phyloP scores from a whole-genome alignment of 1,140 invertebrate genomes.

The Temnothorax nylanderi region DNA sequence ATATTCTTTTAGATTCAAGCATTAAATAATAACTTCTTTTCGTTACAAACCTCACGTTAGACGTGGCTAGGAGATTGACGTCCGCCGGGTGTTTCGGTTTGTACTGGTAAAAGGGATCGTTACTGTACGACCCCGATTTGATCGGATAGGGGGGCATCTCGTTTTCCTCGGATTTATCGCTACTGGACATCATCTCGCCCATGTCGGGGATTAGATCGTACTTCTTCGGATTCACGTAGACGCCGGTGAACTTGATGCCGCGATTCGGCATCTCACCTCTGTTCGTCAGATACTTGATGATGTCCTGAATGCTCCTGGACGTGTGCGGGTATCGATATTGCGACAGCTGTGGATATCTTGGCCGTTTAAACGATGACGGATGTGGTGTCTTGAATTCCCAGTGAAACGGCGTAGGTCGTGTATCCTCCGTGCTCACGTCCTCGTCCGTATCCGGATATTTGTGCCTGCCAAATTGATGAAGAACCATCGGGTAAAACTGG shows the following conservation, averaged over 20 bases:
- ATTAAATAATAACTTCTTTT: constrained; percentile 3
- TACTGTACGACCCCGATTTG: constrained; percentile 28
- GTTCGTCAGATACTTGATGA: constrained; percentile 84
- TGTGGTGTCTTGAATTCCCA: constrained; percentile 80
- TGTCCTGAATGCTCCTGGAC: constrained; percentile 86
- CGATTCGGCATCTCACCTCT: constrained; percentile 74
- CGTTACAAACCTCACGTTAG: constrained; percentile 81
- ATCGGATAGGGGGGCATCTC: constrained; percentile 64
- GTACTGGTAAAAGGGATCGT: constrained; percentile 85
- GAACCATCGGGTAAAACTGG: background rate
- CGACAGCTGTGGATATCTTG: constrained; percentile 83
- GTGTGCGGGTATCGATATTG: constrained; percentile 82
- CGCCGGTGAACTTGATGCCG: constrained; percentile 82
- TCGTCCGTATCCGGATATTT: constrained; percentile 68
- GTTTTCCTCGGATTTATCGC: constrained; percentile 72
- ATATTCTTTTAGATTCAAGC: background rate
- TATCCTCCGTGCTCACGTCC: constrained; percentile 62
- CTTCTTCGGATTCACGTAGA: constrained; percentile 82
- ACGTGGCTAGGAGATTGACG: constrained; percentile 85
- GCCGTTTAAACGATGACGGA: constrained; percentile 79
- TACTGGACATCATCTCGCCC: constrained; percentile 72
- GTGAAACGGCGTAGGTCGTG: constrained; percentile 77
- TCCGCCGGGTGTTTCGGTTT: constrained; percentile 86
- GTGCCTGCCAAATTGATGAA: constrained; percentile 62
- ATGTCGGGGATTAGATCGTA: constrained; percentile 73